A percentile compares a stretch with the other conserved stretches of the same genome.
These are phyloP conservation scores for Apocrypta bakeri DNA, from an alignment of 1,140 invertebrate species.

Conservation along the genomic window DNA sequence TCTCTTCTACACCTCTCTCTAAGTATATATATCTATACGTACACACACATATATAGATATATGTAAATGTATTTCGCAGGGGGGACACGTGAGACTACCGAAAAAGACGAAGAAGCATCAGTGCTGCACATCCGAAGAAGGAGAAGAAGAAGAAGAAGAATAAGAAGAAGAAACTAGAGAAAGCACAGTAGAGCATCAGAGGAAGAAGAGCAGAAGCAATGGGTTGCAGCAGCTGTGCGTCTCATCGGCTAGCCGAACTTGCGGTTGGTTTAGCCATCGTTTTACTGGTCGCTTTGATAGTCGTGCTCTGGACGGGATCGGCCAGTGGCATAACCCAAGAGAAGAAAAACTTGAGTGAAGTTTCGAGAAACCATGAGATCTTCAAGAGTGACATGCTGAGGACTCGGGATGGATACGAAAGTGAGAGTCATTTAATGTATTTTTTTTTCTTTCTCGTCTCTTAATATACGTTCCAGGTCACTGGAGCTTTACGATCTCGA, in stretches of 20 bases:
- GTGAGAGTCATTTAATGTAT: conserved; percentile 10
- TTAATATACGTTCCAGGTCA: too few relatives aligned
- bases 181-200: background rate
- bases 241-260: conserved; percentile 31
- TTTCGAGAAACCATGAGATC: background rate
- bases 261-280: conserved; percentile 36
- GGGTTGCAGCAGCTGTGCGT: conserved; percentile 13
- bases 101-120: background rate
- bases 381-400: background rate
- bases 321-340: background rate
- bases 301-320: conserved; percentile 37
- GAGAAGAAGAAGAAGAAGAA: background rate
- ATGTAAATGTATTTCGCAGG: background rate
- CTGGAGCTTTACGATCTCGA: background rate
- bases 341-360: background rate
- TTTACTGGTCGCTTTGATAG: conserved; percentile 25
- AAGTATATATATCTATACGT: background rate
- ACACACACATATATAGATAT: background rate
- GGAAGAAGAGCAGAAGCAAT: background rate
- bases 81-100: conserved; percentile 18
- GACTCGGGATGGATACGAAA: background rate
- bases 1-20: background rate
- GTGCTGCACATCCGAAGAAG: background rate
- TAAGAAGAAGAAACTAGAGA: background rate
- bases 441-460: background rate